Conservation (phyloP, 2,797 vertebrate species). For the Emys orbicularis region DNA sequence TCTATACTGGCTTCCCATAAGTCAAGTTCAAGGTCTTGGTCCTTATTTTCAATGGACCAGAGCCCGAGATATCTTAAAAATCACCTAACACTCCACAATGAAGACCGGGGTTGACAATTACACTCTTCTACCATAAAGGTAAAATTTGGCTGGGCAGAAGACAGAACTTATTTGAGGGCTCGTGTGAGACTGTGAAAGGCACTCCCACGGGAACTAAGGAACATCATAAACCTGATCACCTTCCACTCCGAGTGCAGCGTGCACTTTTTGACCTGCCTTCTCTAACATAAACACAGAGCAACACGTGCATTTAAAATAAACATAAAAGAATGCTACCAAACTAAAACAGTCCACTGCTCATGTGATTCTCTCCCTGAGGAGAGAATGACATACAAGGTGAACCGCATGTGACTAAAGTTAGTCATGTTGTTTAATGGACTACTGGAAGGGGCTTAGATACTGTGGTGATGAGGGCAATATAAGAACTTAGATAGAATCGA, state of each 20-base stretch:
- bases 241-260: not conserved
- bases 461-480: not conserved
- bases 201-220: not conserved
- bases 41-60: not conserved
- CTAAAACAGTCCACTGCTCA: not conserved
- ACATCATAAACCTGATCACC: not conserved
- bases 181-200: not conserved
- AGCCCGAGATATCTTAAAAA: not conserved
- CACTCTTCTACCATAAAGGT: not conserved
- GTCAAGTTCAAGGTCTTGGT: not conserved
- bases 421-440: not conserved
- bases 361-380: not conserved
- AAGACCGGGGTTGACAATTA: accelerated
- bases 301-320: not conserved
- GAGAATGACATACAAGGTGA: not conserved
- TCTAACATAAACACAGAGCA: not conserved
- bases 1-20: not conserved
- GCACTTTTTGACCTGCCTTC: not conserved
- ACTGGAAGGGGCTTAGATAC: not conserved
- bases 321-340: not conserved
- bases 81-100: accelerated
- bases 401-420: not conserved
- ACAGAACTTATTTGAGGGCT: not conserved
- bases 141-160: not conserved
- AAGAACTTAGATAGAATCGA: not conserved